Evolutionary conservation across 2,113 vertebrate genomes (phyloP).

Genomic region (Oryzias celebensis): DNA sequence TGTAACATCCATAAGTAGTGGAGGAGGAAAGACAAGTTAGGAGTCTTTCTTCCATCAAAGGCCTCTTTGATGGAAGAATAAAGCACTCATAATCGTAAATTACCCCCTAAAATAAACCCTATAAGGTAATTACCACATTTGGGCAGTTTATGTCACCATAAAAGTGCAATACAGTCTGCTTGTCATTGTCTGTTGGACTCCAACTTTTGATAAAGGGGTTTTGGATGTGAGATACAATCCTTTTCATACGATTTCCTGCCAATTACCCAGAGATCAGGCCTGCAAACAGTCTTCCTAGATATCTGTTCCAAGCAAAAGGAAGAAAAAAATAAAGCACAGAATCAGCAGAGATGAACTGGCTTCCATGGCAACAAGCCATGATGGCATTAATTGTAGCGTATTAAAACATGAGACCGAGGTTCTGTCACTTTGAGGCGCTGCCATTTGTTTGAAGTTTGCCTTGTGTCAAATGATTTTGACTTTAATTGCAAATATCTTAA

Average conservation of each 20-base stretch:
- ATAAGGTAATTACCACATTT: background rate
- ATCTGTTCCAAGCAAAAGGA: constrained; percentile 18
- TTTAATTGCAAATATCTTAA: background rate
- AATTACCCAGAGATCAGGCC: constrained; percentile 46
- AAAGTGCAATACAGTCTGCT: constrained; percentile 5
- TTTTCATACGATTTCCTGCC: constrained; percentile 45
- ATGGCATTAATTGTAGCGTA: constrained; percentile 43
- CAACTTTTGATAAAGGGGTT: constrained; percentile 25
- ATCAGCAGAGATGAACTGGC: constrained; percentile 49
- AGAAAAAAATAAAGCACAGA: constrained; percentile 15
- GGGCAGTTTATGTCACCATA: background rate
- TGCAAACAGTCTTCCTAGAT: constrained; percentile 33
- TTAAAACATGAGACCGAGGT: constrained; percentile 28
- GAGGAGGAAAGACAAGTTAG: background rate
- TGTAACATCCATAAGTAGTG: background rate
- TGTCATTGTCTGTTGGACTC: constrained; percentile 8
- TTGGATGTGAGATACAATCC: constrained; percentile 19
- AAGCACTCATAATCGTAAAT: background rate
- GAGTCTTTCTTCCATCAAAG: background rate
- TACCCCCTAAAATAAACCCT: background rate
- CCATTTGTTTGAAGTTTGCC: constrained; percentile 9
- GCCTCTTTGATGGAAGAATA: background rate
- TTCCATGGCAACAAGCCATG: constrained; percentile 49
- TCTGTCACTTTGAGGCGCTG: constrained; percentile 19
- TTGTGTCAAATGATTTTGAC: constrained; percentile 4